These are phyloP conservation scores for Hemitrygon akajei DNA, from an alignment of 2,797 vertebrate genomes.

Conservation along the genomic window DNA sequence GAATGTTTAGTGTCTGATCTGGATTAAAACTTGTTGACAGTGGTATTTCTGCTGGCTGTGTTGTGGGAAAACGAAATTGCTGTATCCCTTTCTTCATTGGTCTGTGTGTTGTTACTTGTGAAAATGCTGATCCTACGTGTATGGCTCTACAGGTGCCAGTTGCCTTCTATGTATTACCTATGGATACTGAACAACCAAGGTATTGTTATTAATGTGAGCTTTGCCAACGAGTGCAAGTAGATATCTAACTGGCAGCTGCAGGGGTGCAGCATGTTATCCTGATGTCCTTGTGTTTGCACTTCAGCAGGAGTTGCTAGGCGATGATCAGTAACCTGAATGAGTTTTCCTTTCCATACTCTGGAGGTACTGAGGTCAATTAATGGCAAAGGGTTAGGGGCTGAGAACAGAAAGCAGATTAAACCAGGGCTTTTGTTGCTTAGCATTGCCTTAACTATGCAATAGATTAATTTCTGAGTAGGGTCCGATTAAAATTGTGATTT, in stretches of 20 bases:
- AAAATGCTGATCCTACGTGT: background rate
- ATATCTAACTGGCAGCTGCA: background rate
- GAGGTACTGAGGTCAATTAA: background rate
- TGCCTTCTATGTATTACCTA: background rate
- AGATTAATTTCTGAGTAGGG: background rate
- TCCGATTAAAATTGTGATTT: no score
- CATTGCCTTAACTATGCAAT: background rate
- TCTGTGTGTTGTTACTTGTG: background rate
- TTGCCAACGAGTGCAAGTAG: background rate
- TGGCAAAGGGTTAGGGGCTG: background rate
- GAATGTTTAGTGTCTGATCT: background rate
- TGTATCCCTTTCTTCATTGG: background rate
- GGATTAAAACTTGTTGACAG: background rate
- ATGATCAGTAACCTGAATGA: background rate
- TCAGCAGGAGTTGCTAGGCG: background rate
- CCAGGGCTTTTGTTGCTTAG: background rate
- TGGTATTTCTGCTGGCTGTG: background rate
- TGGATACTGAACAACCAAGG: background rate
- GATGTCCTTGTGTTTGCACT: background rate
- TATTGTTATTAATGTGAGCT: background rate
- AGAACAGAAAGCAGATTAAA: background rate
- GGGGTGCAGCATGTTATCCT: background rate
- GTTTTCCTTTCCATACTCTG: background rate
- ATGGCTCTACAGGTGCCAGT: background rate
- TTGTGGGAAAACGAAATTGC: background rate